phyloP scores from a whole-genome alignment of 2,888 invertebrate species.

The Anoncus sp. region DNA sequence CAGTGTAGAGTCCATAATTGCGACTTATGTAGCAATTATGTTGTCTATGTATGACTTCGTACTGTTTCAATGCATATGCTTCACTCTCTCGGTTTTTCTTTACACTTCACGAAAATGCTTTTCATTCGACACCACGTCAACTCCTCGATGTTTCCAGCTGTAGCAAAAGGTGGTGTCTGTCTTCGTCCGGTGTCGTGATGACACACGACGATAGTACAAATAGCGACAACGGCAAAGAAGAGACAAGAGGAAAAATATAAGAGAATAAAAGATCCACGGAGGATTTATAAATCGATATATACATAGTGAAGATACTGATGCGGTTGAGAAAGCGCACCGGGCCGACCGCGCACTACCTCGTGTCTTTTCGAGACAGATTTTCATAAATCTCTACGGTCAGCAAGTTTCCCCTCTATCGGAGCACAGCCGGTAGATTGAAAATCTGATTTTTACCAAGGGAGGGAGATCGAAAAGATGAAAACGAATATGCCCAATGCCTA shows the following conservation, averaged over 20 bases:
- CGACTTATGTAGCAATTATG: too few relatives aligned
- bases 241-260: slow-evolving; percentile 3
- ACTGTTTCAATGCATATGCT: slow-evolving; percentile 10
- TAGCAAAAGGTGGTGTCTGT: not conserved
- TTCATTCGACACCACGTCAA: slow-evolving; percentile 8
- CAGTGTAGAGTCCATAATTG: too few relatives aligned
- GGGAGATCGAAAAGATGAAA: slow-evolving; percentile 33
- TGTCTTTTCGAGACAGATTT: slow-evolving; percentile 51
- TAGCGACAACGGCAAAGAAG: not conserved
- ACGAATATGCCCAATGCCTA: slow-evolving; percentile 35
- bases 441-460: slow-evolving; percentile 26
- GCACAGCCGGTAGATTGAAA: slow-evolving; percentile 5
- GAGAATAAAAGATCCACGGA: not conserved
- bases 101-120: slow-evolving; percentile 19
- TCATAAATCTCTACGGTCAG: slow-evolving; percentile 50
- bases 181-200: not conserved
- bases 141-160: slow-evolving; percentile 24
- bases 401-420: slow-evolving; percentile 11
- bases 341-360: slow-evolving; percentile 33
- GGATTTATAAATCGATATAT: not conserved
- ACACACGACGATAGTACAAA: slow-evolving; percentile 8
- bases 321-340: not conserved
- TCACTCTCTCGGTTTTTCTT: slow-evolving; percentile 1
- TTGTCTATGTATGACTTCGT: not conserved
- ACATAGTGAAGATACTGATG: not conserved